Conservation (phyloP, 2,888 invertebrate species). For the Gymnosoma rotundatum region DNA sequence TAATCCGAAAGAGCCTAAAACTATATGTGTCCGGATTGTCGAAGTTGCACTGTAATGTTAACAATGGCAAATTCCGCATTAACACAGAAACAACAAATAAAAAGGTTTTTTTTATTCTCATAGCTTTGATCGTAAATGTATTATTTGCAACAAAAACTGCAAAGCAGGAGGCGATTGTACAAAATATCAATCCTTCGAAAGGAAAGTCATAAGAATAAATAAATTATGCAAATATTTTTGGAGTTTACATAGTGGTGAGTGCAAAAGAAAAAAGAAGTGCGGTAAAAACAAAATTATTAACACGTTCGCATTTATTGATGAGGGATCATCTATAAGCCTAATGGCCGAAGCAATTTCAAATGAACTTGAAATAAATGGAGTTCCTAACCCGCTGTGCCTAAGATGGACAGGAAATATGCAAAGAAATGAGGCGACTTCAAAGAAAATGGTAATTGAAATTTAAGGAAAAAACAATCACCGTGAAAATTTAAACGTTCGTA, state of each 20-base stretch:
- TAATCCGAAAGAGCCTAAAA: too few species aligned
- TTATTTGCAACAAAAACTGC: conserved; percentile 19
- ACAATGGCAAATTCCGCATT: not conserved
- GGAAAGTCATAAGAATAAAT: conserved; percentile 24
- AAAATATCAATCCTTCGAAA: conserved; percentile 15
- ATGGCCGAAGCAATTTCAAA: conserved; percentile 1
- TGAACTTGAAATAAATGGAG: not conserved
- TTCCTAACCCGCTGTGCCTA: not conserved
- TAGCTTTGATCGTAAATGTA: conserved; percentile 15
- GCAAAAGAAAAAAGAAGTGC: conserved; percentile 20
- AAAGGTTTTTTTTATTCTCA: not conserved
- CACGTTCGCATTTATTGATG: too few species aligned
- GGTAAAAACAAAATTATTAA: too few species aligned
- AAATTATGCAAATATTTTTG: conserved; percentile 27
- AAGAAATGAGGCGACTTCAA: conserved; percentile 1
- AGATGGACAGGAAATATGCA: conserved; percentile 9
- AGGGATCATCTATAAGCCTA: conserved; percentile 14
- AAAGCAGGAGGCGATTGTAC: conserved; percentile 15
- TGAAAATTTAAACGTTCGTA: not conserved
- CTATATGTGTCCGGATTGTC: too few species aligned
- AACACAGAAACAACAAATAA: conserved; percentile 2
- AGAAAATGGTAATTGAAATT: not conserved
- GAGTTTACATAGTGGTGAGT: conserved; percentile 23
- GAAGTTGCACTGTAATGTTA: too few species aligned
- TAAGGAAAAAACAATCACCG: not conserved